Percentiles rank a stretch among this genome's conserved stretches.
phyloP scores from a whole-genome alignment of 2,797 vertebrate species.

The Smutsia gigantea region DNA sequence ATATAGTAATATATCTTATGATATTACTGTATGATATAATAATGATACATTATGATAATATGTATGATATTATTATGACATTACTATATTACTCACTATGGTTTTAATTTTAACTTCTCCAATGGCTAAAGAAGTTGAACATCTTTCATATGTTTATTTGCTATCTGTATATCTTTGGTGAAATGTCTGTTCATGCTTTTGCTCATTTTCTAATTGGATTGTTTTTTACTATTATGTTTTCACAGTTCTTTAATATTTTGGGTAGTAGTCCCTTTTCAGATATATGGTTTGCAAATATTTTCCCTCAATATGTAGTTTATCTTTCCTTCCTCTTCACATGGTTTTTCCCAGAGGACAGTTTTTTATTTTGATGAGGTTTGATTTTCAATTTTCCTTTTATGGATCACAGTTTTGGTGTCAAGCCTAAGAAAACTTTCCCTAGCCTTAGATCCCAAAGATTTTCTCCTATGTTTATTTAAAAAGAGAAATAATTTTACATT shows the following conservation, averaged over 20 bases:
- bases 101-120: constrained; percentile 7
- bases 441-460: background rate
- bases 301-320: background rate
- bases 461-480: constrained; percentile 11
- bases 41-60: too few species aligned
- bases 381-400: background rate
- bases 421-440: background rate
- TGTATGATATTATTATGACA: too few species aligned
- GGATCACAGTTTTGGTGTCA: background rate
- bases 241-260: background rate
- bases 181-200: background rate
- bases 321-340: background rate
- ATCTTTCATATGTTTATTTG: background rate
- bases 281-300: background rate
- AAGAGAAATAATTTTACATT: background rate
- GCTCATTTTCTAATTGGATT: background rate
- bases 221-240: background rate
- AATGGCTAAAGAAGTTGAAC: background rate
- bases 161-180: background rate
- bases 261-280: background rate
- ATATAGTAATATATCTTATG: background rate
- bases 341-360: background rate
- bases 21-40: too few species aligned
- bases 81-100: background rate
- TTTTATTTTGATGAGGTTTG: background rate